Base-by-base conservation (phyloP, 2,797 vertebrate species). In the Craterocephalus amniculus region DNA sequence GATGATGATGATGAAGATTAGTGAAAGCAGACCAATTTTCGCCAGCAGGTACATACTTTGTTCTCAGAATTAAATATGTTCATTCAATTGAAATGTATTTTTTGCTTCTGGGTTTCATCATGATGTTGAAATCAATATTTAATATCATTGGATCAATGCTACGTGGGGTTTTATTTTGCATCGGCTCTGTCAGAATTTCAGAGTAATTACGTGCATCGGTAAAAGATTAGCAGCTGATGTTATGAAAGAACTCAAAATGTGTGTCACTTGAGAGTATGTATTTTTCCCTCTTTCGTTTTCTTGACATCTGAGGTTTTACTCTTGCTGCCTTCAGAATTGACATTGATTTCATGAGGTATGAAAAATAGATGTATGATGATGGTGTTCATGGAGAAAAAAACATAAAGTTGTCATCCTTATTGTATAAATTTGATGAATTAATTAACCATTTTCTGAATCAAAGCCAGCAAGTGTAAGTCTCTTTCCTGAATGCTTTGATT, bases 81-180 rank as follows among this genome's bases (percentile, higher is more conserved):
- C 72, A 83, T 88, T 91, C 80, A 88, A 88, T 88, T 89, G 49
- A 88, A 87, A 89, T 90, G 85, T 87, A 77, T 87, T 89, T 88
- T 87, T 76, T 45, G 75, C 88, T 80, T 77, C 74, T 83, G 78
- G 88, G 78, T 91, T 88, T 81, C 81, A 77, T 86, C 82, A 84
- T 88, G 77, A 89, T 88, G 78, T 72, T 74, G 14, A 68, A 87
- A 93, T 94, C 92, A 89, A 94, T 94, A 93, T 93, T 93, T 94
- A 93, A 94, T 94, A 94, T 91, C 78, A 58, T 80, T 26, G 55
- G 78, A 93, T 94, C 92, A 83, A 93, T 93, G 61, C 62, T 60
- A 72, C 22, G 36, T 80, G 65, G 81, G 73, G 64, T 79, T 89
- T 88, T 87, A 62, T 68, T 88, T 85, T 88, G 75, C 85, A 88